Evolutionary conservation across 2,888 invertebrate genomes (phyloP), one percentile per base, ranked within the genome.

Genomic region (Doris montereyensis): DNA sequence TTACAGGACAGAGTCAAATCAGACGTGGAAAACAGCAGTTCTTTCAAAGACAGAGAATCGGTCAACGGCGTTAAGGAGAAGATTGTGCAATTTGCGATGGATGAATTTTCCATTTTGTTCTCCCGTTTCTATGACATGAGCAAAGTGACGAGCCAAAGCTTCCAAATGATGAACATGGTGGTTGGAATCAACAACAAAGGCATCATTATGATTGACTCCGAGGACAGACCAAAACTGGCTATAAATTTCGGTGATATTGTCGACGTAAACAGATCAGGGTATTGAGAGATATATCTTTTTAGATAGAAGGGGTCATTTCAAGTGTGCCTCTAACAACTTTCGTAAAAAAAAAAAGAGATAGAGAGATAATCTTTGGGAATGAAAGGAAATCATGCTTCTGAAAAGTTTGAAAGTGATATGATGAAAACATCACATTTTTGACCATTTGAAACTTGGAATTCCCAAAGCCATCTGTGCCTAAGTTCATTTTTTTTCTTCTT

Each of bases 61-160:
- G 72, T 87, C 17, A 41, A 5, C 52, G n/a, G 73, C 13, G 32
- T 79, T 35, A 87, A 88, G 77, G 79, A 82, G 10, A 86, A 87
- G 72, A 85, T 88, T 68, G 87, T 87, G 35, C 85, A 81, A 10
- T 87, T 86, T 79, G 88, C 87, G 8, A 86, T 83, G 81, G 84
- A 88, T 73, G 86, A 86, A 70, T 88, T 88, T 86, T 83, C 83
- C 73, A 81, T 83, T 34, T 67, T 86, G 74, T 89, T 87, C 82
- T 87, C 87, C 8, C 81, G 89, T 30, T 88, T 86, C 81, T 88
- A 88, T 71, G 88, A 89, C 74, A 85, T 83, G 3, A 78, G 79
- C 3, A 86, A 86, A 77, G 81, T 87, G 5, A 80, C 81, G 2
- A 83, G 84, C 8, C 84, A 85, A 0, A 72, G 35, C n/a, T 58